Conservation (phyloP, 2,113 vertebrate species). For the Gasterosteus aculeatus region DNA sequence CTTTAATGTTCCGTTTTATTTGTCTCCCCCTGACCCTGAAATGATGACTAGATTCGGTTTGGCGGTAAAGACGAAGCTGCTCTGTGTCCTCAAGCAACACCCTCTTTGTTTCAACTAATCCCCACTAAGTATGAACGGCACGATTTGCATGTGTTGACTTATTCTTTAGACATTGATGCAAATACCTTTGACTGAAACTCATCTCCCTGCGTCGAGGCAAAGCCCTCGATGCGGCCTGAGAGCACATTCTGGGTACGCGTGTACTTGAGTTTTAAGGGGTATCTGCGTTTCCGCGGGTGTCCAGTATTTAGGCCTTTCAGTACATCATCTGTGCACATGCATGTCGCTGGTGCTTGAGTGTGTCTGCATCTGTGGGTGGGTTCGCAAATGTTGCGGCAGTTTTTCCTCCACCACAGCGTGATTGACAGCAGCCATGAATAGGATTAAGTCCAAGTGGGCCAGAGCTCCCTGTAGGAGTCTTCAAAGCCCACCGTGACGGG, state of each 20-base stretch:
- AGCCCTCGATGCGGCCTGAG: slow-evolving; percentile 39
- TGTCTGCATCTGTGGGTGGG: background rate
- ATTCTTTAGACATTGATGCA: slow-evolving; percentile 71
- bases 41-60: slow-evolving; percentile 48
- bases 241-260: slow-evolving; percentile 10
- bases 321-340: slow-evolving; percentile 34
- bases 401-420: slow-evolving; percentile 52
- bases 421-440: slow-evolving; percentile 78
- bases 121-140: slow-evolving; percentile 70
- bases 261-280: slow-evolving; percentile 18
- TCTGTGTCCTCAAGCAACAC: slow-evolving; percentile 63
- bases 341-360: slow-evolving; percentile 22
- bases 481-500: slow-evolving; percentile 63
- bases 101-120: slow-evolving; percentile 75
- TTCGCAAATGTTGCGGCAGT: background rate
- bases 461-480: slow-evolving; percentile 64
- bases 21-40: slow-evolving; percentile 46
- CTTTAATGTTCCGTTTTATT: slow-evolving; percentile 34
- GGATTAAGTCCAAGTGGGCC: slow-evolving; percentile 77
- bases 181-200: slow-evolving; percentile 74
- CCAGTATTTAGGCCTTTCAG: slow-evolving; percentile 13
- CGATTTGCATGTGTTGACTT: slow-evolving; percentile 72
- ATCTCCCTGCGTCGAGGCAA: slow-evolving; percentile 55
- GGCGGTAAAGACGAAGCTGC: slow-evolving; percentile 39
- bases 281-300: slow-evolving; percentile 15